Percentiles rank a stretch among this genome's conserved stretches.
phyloP scores from a whole-genome alignment of 2,113 vertebrate species.

The Ictalurus furcatus region DNA sequence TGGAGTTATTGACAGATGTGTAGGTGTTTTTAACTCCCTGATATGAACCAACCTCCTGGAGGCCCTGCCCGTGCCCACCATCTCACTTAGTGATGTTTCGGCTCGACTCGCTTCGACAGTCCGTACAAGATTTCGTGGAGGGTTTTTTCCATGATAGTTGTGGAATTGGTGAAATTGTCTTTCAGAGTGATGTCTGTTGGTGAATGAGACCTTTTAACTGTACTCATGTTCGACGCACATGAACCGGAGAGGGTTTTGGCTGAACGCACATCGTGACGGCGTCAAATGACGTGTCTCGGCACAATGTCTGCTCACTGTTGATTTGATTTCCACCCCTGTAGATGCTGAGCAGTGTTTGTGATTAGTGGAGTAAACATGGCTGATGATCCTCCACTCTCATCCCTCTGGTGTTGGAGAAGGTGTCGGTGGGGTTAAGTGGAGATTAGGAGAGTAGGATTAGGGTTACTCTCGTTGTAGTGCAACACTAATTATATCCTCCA shows the following conservation, averaged over 20 bases:
- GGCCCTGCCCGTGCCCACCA: not conserved
- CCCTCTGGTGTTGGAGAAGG: not conserved
- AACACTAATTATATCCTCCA: not conserved
- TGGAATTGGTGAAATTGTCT: no score
- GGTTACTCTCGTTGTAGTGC: not conserved
- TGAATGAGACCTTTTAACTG: no score
- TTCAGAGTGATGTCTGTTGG: no score
- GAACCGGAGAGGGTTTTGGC: no score
- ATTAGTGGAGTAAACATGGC: not conserved
- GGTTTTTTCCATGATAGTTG: no score
- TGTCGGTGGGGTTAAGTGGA: constrained; percentile 45
- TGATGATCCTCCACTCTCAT: not conserved
- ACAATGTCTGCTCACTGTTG: no score
- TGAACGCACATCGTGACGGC: no score
- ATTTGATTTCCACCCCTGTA: not conserved
- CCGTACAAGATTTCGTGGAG: not conserved
- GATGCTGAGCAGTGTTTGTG: not conserved
- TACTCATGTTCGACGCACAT: no score
- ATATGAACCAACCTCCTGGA: not conserved
- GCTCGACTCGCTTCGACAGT: no score
- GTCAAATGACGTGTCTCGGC: no score
- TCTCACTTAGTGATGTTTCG: not conserved
- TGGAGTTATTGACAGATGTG: not conserved
- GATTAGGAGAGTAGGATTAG: constrained; percentile 56
- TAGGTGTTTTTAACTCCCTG: not conserved